phyloP scores from a whole-genome alignment of 2,113 vertebrate species.

The Ploceus nigricollis region DNA sequence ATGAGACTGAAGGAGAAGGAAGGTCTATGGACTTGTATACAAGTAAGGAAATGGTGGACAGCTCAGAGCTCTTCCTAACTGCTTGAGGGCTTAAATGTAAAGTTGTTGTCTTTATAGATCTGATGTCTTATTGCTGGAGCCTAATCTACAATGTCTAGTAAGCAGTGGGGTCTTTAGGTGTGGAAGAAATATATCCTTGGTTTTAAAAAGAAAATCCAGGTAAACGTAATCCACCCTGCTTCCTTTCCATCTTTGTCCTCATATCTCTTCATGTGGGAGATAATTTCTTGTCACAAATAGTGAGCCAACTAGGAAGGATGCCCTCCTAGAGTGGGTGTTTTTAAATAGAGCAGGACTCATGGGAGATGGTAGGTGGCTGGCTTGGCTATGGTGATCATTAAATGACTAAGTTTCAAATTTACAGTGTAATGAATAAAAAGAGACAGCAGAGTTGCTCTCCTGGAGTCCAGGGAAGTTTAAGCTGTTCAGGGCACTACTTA shows the following conservation, averaged over 20 bases:
- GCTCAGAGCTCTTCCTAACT: not conserved
- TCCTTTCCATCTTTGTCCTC: not conserved
- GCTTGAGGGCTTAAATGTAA: not conserved
- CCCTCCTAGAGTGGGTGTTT: not conserved
- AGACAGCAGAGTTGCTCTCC: not conserved
- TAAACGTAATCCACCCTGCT: not conserved
- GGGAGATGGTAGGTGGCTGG: not conserved
- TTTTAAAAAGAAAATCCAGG: not conserved
- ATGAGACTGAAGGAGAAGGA: not conserved
- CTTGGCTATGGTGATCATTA: not conserved
- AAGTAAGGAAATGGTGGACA: not conserved
- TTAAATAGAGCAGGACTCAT: not conserved
- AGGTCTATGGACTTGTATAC: rapidly evolving
- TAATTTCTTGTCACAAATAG: not conserved
- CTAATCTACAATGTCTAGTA: not conserved
- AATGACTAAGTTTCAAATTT: not conserved
- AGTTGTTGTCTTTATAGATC: rapidly evolving
- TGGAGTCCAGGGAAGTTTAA: not conserved
- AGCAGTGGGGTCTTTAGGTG: not conserved
- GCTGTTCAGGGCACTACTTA: not conserved
- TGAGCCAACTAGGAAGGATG: not conserved
- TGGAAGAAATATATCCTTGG: not conserved
- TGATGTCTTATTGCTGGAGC: not conserved
- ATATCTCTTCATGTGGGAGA: not conserved
- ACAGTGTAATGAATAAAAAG: not conserved